Evolutionary conservation across 1,140 invertebrate genomes (phyloP).

Genomic region (Lysiphlebus fabarum): DNA sequence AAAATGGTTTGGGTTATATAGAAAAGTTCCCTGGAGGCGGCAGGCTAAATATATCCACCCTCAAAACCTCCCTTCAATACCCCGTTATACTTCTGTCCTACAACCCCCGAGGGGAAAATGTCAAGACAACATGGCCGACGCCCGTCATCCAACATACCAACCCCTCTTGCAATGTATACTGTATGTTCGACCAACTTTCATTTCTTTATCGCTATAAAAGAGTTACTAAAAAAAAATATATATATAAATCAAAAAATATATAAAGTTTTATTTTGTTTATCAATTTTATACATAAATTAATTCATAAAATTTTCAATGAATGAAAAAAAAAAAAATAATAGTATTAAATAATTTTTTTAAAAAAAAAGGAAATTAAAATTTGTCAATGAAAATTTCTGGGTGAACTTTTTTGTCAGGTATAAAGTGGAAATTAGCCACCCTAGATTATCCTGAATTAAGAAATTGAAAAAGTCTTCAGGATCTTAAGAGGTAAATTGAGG

Average conservation of each 20-base stretch:
- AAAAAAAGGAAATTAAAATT: conserved; percentile 22
- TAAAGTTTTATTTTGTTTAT: background rate
- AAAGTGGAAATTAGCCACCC: conserved; percentile 43
- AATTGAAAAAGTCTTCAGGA: conserved; percentile 42
- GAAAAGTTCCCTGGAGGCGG: conserved; percentile 53
- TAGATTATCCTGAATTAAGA: conserved; percentile 49
- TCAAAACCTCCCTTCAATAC: background rate
- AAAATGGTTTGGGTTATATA: conserved; percentile 37
- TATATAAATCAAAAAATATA: conserved; percentile 6
- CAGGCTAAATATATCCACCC: conserved; percentile 57
- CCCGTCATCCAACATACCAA: conserved; percentile 50
- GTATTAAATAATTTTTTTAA: conserved; percentile 9
- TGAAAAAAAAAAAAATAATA: background rate
- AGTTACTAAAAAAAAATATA: conserved; percentile 5
- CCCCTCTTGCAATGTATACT: conserved; percentile 43
- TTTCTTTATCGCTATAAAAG: background rate
- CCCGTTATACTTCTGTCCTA: conserved; percentile 26
- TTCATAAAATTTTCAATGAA: conserved; percentile 12
- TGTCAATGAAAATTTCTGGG: conserved; percentile 17
- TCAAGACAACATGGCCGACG: conserved; percentile 58
- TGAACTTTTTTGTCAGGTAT: conserved; percentile 20
- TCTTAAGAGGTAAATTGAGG: too few relatives aligned
- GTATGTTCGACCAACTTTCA: conserved; percentile 43
- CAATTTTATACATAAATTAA: too few relatives aligned
- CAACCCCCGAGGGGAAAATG: conserved; percentile 53